These are phyloP conservation scores for Cyaniris semiargus DNA, from an alignment of 2,888 invertebrate genomes.

Conservation along the genomic window DNA sequence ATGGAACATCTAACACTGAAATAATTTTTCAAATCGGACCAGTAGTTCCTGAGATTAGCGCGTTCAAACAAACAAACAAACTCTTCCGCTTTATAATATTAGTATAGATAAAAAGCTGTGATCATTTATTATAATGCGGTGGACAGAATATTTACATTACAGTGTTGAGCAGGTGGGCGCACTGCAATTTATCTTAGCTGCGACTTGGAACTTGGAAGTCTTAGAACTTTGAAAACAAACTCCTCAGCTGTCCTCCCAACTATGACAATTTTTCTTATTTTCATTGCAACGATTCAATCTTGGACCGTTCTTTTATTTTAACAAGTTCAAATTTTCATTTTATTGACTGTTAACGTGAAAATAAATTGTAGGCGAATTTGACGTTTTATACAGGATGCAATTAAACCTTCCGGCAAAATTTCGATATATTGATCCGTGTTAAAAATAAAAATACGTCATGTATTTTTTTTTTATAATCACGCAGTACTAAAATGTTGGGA, in stretches of 20 bases:
- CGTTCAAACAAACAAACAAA: too few species aligned
- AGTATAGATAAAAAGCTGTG: too few species aligned
- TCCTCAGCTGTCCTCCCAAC: not conserved
- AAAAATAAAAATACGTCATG: too few species aligned
- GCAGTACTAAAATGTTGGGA: too few species aligned
- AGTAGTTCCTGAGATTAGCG: too few species aligned
- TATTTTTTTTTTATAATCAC: too few species aligned
- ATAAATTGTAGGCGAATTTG: not conserved
- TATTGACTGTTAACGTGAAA: not conserved
- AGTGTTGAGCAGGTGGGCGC: constrained; percentile 11
- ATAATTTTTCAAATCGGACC: too few species aligned
- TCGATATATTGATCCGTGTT: too few species aligned
- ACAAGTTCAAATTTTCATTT: not conserved
- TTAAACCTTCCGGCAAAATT: too few species aligned
- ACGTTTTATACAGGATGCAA: too few species aligned
- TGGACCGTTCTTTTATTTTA: not conserved
- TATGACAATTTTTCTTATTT: not conserved
- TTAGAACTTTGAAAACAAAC: not conserved
- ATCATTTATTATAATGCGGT: not conserved
- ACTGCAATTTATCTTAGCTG: not conserved
- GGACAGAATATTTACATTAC: not conserved
- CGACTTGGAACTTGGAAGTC: not conserved
- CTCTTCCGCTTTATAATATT: too few species aligned
- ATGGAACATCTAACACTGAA: too few species aligned
- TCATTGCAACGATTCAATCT: not conserved